A percentile compares a stretch with the other conserved stretches of the same genome.
Evolutionary conservation across 2,797 vertebrate species (phyloP).

Genomic region (Darevskia nairensis): DNA sequence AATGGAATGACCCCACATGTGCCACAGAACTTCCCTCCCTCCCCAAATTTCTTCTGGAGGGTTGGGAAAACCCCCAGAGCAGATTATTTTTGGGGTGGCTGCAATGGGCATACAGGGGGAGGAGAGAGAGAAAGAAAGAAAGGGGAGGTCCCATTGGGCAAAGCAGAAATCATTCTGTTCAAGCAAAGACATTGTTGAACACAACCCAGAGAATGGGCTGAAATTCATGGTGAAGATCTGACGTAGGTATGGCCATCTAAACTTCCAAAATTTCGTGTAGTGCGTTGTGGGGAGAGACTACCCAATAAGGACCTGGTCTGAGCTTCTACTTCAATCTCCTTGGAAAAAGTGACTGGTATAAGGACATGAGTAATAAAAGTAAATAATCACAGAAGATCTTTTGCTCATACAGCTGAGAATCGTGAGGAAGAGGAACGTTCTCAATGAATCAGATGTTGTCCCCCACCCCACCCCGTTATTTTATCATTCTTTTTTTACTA

Average conservation of each 20-base stretch:
- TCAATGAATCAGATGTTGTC: background rate
- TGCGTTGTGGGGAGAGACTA: background rate
- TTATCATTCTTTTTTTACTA: slow-evolving; percentile 20
- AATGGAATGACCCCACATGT: too few species aligned
- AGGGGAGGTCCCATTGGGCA: too few species aligned
- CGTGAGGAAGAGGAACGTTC: rapidly evolving
- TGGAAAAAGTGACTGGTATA: background rate
- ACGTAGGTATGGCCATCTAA: background rate
- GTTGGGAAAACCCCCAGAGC: background rate
- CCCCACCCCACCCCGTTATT: background rate
- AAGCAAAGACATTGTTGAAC: too few species aligned
- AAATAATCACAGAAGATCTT: too few species aligned
- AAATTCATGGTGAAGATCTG: background rate
- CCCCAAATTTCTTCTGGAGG: background rate
- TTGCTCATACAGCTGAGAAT: background rate
- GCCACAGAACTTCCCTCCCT: too few species aligned
- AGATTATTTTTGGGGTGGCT: background rate
- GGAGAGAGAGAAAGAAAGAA: too few species aligned
- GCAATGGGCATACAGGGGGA: background rate
- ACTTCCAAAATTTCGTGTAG: too few species aligned
- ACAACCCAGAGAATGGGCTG: background rate
- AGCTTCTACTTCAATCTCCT: background rate
- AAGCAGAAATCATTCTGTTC: too few species aligned
- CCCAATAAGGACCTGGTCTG: background rate
- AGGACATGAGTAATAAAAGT: background rate